Evolutionary conservation across 2,888 invertebrate genomes (phyloP).

Genomic region (Drosophila neonasuta): DNA sequence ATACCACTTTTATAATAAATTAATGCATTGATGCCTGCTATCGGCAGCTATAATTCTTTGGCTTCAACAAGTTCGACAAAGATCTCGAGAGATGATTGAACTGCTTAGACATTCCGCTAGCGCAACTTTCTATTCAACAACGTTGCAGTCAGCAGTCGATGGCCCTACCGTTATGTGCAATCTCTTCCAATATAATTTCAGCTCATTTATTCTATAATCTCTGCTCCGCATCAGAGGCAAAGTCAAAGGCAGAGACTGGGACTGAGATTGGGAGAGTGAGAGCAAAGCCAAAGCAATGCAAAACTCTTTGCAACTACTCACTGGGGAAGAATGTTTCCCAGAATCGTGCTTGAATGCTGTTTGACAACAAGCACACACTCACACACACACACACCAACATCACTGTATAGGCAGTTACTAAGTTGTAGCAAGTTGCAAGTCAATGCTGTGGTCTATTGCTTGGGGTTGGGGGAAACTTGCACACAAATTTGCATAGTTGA

Average conservation of each 20-base stretch:
- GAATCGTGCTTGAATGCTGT: slow-evolving; percentile 81
- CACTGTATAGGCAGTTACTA: slow-evolving; percentile 54
- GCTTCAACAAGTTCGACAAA: slow-evolving; percentile 11
- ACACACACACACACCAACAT: slow-evolving; percentile 23
- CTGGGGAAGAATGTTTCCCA: slow-evolving; percentile 74
- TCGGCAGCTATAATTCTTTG: not conserved
- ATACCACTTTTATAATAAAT: not conserved
- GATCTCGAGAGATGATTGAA: slow-evolving; percentile 56
- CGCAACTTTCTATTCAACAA: slow-evolving; percentile 17
- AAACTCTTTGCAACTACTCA: slow-evolving; percentile 58
- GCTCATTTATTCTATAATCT: slow-evolving; percentile 70
- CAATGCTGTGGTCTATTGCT: slow-evolving; percentile 50
- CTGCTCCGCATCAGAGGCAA: slow-evolving; percentile 41
- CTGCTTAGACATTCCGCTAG: slow-evolving; percentile 49
- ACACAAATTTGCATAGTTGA: slow-evolving; percentile 73
- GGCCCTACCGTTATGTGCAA: slow-evolving; percentile 48
- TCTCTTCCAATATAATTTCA: slow-evolving; percentile 58
- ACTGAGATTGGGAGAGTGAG: slow-evolving; percentile 7
- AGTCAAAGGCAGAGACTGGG: slow-evolving; percentile 15
- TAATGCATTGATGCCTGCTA: not conserved
- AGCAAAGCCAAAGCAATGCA: slow-evolving; percentile 56
- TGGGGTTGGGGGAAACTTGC: slow-evolving; percentile 46
- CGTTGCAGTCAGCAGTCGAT: slow-evolving; percentile 3
- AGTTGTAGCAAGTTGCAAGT: slow-evolving; percentile 78
- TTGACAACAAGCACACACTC: slow-evolving; percentile 70